These are phyloP conservation scores for Hylomyscus alleni DNA, from an alignment of 2,797 vertebrate species.

Conservation along the genomic window DNA sequence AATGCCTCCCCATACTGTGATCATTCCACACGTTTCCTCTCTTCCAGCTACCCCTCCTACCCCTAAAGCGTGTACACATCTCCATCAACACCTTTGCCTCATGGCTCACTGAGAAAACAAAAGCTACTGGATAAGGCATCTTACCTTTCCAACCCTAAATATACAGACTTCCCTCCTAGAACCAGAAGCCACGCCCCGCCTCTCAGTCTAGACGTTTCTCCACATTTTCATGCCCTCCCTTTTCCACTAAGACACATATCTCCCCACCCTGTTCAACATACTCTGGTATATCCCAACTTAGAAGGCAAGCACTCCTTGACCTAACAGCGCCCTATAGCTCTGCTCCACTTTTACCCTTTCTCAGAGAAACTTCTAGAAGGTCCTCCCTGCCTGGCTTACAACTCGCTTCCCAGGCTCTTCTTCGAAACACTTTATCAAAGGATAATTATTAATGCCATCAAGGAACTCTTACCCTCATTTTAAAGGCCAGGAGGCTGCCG, in stretches of 20 bases:
- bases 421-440: constrained; percentile 34
- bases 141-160: not conserved
- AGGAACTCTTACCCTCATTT: constrained; percentile 49
- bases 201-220: not conserved
- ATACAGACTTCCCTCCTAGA: not conserved
- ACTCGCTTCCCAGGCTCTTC: constrained; percentile 24
- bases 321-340: not conserved
- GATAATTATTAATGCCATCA: constrained; percentile 41
- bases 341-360: not conserved
- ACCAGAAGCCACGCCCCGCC: not conserved
- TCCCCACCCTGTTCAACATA: not conserved
- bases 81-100: not conserved
- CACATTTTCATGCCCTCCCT: not conserved
- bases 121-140: not conserved
- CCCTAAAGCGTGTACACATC: not conserved
- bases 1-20: not conserved
- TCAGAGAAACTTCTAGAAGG: constrained; percentile 35
- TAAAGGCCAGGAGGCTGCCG: not conserved
- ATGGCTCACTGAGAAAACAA: not conserved
- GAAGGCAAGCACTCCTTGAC: not conserved
- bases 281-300: not conserved
- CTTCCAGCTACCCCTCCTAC: not conserved
- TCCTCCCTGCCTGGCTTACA: not conserved
- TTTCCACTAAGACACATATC: not conserved
- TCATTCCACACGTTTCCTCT: not conserved